phyloP scores from a whole-genome alignment of 2,797 vertebrate genomes.

The Sebastes elongatus region DNA sequence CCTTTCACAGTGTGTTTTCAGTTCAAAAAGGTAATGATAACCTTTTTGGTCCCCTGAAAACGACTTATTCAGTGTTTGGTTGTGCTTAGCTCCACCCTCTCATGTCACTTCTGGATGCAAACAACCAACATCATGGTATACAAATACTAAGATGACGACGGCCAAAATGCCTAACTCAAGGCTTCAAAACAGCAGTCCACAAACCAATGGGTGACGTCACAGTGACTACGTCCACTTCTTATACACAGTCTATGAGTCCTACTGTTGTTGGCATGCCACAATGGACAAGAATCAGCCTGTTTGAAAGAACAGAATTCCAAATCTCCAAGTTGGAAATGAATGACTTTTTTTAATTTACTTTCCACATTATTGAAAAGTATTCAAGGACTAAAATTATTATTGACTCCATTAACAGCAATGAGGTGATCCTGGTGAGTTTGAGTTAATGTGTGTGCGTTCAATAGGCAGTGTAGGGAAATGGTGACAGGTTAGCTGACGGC shows the following conservation, averaged over 20 bases:
- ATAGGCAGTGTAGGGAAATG: slow-evolving; percentile 36
- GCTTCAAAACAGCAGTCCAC: too few relatives aligned
- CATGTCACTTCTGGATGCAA: neutral
- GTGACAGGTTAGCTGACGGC: slow-evolving; percentile 73
- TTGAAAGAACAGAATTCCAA: neutral
- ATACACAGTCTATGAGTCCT: neutral
- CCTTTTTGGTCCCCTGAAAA: neutral
- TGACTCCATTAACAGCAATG: slow-evolving; percentile 30
- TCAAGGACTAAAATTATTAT: slow-evolving; percentile 23
- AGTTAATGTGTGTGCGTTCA: slow-evolving; percentile 29
- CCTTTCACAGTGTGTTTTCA: neutral
- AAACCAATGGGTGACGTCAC: neutral
- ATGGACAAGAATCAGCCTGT: neutral
- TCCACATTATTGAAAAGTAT: slow-evolving; percentile 8
- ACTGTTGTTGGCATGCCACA: neutral
- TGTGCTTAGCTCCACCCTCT: neutral
- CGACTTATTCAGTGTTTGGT: neutral
- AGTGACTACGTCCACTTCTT: neutral
- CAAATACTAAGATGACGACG: neutral
- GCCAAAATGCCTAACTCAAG: rapidly evolving
- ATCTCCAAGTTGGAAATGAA: neutral
- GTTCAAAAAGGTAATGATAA: neutral
- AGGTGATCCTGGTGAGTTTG: slow-evolving; percentile 31
- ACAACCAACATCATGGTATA: neutral
- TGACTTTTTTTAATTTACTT: slow-evolving; percentile 7